These are phyloP conservation scores for Cephus spinipes DNA, from an alignment of 2,888 invertebrate species.

Conservation along the genomic window DNA sequence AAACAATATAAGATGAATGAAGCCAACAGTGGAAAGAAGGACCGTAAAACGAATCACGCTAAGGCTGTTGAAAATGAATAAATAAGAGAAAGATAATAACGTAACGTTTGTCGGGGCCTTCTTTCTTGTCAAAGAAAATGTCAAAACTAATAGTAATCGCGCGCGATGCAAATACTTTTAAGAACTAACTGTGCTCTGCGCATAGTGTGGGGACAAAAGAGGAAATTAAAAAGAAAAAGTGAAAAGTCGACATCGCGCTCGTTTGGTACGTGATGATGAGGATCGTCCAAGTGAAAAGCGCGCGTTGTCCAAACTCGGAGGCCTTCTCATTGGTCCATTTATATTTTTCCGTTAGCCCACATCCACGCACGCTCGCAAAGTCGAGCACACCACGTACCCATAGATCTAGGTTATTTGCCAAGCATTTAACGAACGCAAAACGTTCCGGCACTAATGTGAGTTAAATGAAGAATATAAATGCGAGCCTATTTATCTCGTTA, in stretches of 20 bases:
- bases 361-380: neutral
- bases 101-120: neutral
- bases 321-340: slow-evolving; percentile 44
- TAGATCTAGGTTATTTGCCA: neutral
- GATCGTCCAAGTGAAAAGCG: neutral
- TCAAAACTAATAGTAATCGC: neutral
- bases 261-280: neutral
- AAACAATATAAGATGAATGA: neutral
- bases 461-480: neutral
- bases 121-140: neutral
- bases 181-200: neutral
- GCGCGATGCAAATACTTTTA: neutral
- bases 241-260: neutral
- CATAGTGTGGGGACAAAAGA: neutral
- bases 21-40: neutral
- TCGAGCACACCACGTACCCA: neutral
- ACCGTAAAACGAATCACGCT: neutral
- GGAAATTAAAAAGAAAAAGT: neutral
- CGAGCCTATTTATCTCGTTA: neutral
- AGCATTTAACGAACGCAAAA: neutral
- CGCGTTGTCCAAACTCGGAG: slow-evolving; percentile 26
- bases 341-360: slow-evolving; percentile 28
- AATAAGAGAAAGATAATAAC: neutral
- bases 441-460: neutral
- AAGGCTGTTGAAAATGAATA: neutral